Conservation (phyloP, 1,140 invertebrate genomes). For the Phocides pigmalion region DNA sequence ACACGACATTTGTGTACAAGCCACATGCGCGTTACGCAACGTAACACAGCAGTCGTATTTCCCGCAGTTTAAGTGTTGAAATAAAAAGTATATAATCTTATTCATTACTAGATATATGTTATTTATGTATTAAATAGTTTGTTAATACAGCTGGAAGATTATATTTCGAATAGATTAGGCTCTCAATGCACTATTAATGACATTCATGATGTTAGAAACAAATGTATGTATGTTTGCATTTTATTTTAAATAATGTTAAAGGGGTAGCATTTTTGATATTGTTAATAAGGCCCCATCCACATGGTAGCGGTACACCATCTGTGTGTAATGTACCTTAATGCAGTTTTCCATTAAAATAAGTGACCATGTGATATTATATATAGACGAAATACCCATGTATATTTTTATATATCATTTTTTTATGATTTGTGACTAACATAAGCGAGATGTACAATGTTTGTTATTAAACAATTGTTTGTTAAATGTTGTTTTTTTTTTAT, state of each 20-base stretch:
- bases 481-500: constrained; percentile 13
- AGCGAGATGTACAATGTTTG: constrained; percentile 41
- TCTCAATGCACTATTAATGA: constrained; percentile 17
- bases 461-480: constrained; percentile 41
- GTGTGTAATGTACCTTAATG: constrained; percentile 17
- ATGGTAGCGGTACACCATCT: constrained; percentile 12
- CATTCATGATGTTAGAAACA: constrained; percentile 6
- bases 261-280: constrained; percentile 17
- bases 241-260: constrained; percentile 9
- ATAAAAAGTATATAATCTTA: no score
- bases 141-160: no score
- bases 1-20: no score
- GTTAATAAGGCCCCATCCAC: constrained; percentile 25
- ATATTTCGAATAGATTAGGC: constrained; percentile 14
- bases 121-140: no score
- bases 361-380: constrained; percentile 28
- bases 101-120: no score
- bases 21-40: no score
- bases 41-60: no score
- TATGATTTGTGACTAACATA: constrained; percentile 49
- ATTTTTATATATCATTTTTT: constrained; percentile 32
- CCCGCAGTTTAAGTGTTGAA: no score
- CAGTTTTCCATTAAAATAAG: constrained; percentile 28
- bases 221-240: constrained; percentile 20
- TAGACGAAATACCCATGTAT: constrained; percentile 25